These are phyloP conservation scores for Callorhinus ursinus DNA, from an alignment of 2,113 vertebrate genomes.

Conservation along the genomic window DNA sequence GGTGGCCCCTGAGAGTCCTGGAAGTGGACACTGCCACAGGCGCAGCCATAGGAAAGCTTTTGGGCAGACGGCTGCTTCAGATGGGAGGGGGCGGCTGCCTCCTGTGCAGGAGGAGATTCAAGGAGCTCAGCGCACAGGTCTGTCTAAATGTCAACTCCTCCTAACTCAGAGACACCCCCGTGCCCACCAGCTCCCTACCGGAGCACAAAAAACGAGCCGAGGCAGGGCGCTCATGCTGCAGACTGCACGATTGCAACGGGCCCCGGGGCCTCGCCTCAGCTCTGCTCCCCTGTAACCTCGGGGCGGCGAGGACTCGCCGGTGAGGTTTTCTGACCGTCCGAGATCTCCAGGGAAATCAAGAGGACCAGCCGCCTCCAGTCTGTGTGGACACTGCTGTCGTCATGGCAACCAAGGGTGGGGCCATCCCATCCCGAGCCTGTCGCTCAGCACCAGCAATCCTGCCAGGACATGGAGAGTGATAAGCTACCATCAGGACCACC, in stretches of 20 bases:
- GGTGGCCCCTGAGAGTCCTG: neutral
- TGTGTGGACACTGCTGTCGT: neutral
- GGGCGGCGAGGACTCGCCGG: neutral
- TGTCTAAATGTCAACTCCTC: too few species aligned
- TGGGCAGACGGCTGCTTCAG: too few species aligned
- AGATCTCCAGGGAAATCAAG: neutral
- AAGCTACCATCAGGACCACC: rapidly evolving
- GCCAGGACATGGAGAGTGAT: neutral
- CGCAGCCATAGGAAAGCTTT: too few species aligned
- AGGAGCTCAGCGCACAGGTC: neutral
- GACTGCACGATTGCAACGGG: neutral
- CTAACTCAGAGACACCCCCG: neutral
- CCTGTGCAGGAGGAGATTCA: neutral
- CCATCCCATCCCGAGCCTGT: neutral
- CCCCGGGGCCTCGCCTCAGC: neutral
- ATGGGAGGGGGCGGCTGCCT: neutral
- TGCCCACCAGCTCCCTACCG: neutral
- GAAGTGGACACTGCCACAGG: too few species aligned
- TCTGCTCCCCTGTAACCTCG: neutral
- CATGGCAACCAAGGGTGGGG: neutral
- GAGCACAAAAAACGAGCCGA: neutral
- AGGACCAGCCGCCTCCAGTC: neutral
- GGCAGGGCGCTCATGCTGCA: neutral
- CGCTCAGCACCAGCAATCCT: neutral
- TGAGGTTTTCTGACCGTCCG: neutral